phyloP scores from a whole-genome alignment of 53 echinoderm and acorn worm genomes.

The Patiria pectinifera region DNA sequence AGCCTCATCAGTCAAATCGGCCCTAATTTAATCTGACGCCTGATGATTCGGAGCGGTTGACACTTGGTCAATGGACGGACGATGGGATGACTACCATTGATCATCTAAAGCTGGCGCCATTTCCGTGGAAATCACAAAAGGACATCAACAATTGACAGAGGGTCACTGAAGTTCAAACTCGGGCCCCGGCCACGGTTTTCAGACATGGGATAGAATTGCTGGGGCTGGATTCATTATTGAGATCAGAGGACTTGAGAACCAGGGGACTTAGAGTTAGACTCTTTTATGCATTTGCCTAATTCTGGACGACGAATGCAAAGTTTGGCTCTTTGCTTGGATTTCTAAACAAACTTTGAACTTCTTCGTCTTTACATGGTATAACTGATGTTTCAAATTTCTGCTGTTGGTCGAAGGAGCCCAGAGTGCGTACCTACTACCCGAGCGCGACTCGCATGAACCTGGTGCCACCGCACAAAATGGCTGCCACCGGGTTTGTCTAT shows the following conservation, averaged over 20 bases:
- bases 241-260: neutral
- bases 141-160: neutral
- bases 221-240: neutral
- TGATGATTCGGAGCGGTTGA: slow-evolving; percentile 21
- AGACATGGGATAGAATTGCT: neutral
- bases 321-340: neutral
- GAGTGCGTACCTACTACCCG: too few relatives aligned
- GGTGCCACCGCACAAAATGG: too few relatives aligned
- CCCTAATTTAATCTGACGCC: slow-evolving; percentile 23
- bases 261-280: too few relatives aligned
- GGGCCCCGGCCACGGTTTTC: neutral
- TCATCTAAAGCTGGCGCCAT: slow-evolving; percentile 22
- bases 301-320: neutral
- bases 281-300: neutral
- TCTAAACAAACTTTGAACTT: too few relatives aligned
- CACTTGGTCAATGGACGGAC: neutral
- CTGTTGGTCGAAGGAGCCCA: too few relatives aligned
- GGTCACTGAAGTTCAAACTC: slow-evolving; percentile 10
- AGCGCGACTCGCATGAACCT: too few relatives aligned
- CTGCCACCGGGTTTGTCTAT: too few relatives aligned
- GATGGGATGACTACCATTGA: neutral
- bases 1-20: neutral
- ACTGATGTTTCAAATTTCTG: too few relatives aligned
- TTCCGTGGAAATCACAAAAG: slow-evolving; percentile 13
- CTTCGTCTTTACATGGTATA: too few relatives aligned